Conservation (phyloP, 2,888 invertebrate species). For the Bombylius discolor region DNA sequence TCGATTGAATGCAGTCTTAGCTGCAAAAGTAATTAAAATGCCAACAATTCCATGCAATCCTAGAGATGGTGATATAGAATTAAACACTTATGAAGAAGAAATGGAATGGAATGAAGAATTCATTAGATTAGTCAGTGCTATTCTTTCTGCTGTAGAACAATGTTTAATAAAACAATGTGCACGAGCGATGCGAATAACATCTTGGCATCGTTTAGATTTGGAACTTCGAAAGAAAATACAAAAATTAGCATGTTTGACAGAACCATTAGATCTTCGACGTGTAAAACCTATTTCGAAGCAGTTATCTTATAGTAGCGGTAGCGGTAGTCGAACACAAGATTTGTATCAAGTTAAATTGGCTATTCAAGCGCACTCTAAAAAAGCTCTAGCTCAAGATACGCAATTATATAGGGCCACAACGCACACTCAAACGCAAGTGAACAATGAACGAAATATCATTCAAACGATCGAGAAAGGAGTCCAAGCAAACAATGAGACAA, state of each 20-base stretch:
- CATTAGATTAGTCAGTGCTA: conserved; percentile 45
- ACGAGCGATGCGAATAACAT: conserved; percentile 47
- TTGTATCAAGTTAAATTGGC: conserved; percentile 35
- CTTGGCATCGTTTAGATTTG: conserved; percentile 52
- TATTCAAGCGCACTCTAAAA: conserved; percentile 37
- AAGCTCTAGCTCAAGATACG: conserved; percentile 29
- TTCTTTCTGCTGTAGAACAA: conserved; percentile 54
- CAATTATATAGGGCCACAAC: conserved; percentile 30
- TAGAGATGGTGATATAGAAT: conserved; percentile 18
- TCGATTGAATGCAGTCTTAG: conserved; percentile 32
- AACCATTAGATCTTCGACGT: conserved; percentile 30
- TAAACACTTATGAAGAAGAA: conserved; percentile 23
- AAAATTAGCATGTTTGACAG: conserved; percentile 44
- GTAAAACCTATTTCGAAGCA: conserved; percentile 10
- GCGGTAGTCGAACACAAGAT: conserved; percentile 32
- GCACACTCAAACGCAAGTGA: conserved; percentile 22
- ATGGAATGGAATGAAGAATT: conserved; percentile 43
- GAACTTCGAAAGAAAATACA: conserved; percentile 50
- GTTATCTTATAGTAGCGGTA: conserved; percentile 29
- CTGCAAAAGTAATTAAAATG: conserved; percentile 34
- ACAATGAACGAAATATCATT: conserved; percentile 20
- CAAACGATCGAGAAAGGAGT: conserved; percentile 29
- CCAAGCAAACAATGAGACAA: conserved; percentile 29
- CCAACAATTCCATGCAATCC: conserved; percentile 29
- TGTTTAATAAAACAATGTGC: conserved; percentile 58